Conservation (phyloP, 2,113 vertebrate genomes). For the Myanophis thanlyinensis region DNA sequence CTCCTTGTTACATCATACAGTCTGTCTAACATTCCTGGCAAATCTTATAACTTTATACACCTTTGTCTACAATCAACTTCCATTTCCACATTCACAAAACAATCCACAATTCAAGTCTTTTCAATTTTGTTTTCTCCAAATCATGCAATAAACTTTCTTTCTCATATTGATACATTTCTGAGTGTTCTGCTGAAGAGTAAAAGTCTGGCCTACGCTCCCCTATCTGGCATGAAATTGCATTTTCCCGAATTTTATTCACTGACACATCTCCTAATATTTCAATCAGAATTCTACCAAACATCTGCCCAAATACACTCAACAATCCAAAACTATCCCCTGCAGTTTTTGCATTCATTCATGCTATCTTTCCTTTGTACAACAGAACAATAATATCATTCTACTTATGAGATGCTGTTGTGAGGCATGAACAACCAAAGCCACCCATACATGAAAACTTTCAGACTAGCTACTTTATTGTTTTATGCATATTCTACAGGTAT, state of each 20-base stretch:
- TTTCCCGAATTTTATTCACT: background rate
- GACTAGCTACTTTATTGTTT: background rate
- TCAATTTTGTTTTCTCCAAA: background rate
- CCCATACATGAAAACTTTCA: background rate
- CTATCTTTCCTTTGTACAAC: background rate
- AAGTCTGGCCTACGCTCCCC: background rate
- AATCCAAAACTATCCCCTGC: background rate
- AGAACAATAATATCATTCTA: background rate
- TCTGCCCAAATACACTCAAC: background rate
- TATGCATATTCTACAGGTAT: background rate
- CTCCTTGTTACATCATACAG: background rate
- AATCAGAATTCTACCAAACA: background rate
- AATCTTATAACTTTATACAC: background rate
- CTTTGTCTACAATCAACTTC: background rate
- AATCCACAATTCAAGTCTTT: background rate
- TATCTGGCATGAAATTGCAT: background rate
- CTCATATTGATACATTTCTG: background rate
- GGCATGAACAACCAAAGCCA: background rate
- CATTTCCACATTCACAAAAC: background rate
- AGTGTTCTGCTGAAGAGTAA: background rate
- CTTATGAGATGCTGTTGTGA: background rate
- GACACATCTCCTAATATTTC: background rate
- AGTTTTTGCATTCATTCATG: background rate
- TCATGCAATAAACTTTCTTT: background rate
- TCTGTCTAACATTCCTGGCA: background rate